phyloP scores from a whole-genome alignment of 2,888 invertebrate species.

The Hirtodrosophila cameraria region DNA sequence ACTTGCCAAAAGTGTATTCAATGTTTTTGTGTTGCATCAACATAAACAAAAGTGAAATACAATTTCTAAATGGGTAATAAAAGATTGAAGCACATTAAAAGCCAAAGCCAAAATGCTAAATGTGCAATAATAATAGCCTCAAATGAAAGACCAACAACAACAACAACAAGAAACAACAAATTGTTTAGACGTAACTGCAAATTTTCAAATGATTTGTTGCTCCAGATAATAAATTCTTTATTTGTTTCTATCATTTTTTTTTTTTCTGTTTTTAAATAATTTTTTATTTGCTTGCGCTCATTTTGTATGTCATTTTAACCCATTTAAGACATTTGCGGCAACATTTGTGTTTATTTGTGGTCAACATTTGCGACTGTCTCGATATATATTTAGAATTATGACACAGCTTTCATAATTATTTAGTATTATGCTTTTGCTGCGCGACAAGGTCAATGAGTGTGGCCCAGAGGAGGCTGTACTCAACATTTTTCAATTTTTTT shows the following conservation, averaged over 20 bases:
- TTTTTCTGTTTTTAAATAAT: constrained; percentile 2
- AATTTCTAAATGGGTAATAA: constrained; percentile 38
- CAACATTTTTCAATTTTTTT: constrained; percentile 16
- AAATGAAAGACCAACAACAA: constrained; percentile 28
- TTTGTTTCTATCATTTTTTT: too few species aligned
- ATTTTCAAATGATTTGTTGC: constrained; percentile 30
- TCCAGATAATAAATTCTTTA: constrained; percentile 16
- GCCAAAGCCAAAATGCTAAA: constrained; percentile 20
- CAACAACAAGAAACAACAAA: constrained; percentile 14
- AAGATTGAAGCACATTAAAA: constrained; percentile 43
- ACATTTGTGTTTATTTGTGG: constrained; percentile 57
- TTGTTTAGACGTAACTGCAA: constrained; percentile 49
- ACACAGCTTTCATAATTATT: constrained; percentile 49
- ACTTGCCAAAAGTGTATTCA: constrained; percentile 55
- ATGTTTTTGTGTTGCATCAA: constrained; percentile 38
- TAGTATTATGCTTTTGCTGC: constrained; percentile 9
- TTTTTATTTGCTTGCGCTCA: constrained; percentile 36
- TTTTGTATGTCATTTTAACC: constrained; percentile 69
- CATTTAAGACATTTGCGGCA: constrained; percentile 23
- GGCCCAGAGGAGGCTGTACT: background rate
- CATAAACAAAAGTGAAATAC: constrained; percentile 53
- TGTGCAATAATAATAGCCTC: constrained; percentile 48
- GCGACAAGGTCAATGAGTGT: constrained; percentile 43
- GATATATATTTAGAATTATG: constrained; percentile 67
- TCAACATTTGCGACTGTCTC: constrained; percentile 20